Conservation (phyloP, 2,797 vertebrate genomes). For the Muscicapa comitata region DNA sequence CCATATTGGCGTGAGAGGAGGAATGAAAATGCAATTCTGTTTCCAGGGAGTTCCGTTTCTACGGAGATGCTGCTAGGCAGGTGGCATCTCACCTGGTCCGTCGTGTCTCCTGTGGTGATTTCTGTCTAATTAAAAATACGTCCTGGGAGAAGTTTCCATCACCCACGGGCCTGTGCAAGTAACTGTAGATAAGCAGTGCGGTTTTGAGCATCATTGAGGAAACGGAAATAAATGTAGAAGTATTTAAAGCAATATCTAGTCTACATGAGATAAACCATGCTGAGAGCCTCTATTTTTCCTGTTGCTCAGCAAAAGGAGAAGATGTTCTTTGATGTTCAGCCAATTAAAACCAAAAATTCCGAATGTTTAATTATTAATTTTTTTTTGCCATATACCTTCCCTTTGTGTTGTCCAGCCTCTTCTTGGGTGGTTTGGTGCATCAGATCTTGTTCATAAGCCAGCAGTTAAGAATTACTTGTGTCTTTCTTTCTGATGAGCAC, state of each 20-base stretch:
- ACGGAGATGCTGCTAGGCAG: not conserved
- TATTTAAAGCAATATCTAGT: not conserved
- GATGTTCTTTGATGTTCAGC: rapidly evolving
- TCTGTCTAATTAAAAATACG: not conserved
- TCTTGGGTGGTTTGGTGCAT: not conserved
- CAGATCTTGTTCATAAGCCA: not conserved
- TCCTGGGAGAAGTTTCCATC: not conserved
- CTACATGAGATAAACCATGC: not conserved
- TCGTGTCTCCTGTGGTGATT: not conserved
- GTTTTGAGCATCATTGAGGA: not conserved
- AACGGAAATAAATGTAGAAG: not conserved
- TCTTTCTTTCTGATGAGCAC: not conserved
- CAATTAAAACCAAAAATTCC: not conserved
- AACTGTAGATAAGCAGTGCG: not conserved
- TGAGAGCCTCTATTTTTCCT: not conserved
- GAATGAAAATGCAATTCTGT: not conserved
- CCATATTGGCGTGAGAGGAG: not conserved
- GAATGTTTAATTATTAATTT: not conserved
- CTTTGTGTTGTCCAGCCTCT: not conserved
- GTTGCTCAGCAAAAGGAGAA: not conserved
- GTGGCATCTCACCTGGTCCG: not conserved
- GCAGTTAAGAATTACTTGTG: rapidly evolving
- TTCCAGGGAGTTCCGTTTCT: not conserved
- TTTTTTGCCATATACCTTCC: not conserved
- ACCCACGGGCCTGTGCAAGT: not conserved